phyloP scores from a whole-genome alignment of 2,797 vertebrate genomes.

The Aldrovandia affinis region DNA sequence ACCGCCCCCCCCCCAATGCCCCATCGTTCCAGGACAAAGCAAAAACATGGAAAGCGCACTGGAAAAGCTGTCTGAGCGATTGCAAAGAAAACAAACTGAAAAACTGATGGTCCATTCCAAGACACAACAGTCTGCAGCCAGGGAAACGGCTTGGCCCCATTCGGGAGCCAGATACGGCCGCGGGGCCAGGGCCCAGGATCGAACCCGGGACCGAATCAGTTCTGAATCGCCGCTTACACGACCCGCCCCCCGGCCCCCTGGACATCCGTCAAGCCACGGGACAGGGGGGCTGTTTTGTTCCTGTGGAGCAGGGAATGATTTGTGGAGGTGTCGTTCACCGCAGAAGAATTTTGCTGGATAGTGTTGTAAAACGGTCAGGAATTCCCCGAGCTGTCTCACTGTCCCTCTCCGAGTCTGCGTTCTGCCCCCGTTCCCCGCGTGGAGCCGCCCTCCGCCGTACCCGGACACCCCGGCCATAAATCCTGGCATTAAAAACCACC shows the following conservation, averaged over 20 bases:
- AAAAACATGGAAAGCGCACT: constrained; percentile 18
- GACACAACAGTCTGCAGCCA: constrained; percentile 18
- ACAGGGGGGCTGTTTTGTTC: neutral
- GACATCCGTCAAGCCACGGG: neutral
- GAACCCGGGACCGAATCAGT: too few relatives aligned
- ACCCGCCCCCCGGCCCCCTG: too few relatives aligned
- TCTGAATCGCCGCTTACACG: too few relatives aligned
- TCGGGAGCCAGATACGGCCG: neutral
- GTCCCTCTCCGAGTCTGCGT: neutral
- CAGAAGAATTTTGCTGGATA: neutral
- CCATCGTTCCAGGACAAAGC: constrained; percentile 18
- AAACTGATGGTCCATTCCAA: neutral
- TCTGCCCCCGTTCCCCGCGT: neutral
- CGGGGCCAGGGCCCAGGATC: too few relatives aligned
- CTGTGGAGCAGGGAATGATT: neutral
- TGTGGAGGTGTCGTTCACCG: neutral
- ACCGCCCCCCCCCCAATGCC: too few relatives aligned
- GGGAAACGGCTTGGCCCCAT: constrained; percentile 5
- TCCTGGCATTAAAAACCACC: neutral
- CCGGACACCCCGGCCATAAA: neutral
- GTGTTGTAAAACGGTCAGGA: neutral
- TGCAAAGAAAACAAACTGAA: constrained; percentile 20
- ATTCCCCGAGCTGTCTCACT: neutral
- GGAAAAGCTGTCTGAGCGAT: constrained; percentile 15
- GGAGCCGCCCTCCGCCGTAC: neutral